These are phyloP conservation scores for Pristionchus entomophagus DNA, from an alignment of 2,888 invertebrate species.

Conservation along the genomic window DNA sequence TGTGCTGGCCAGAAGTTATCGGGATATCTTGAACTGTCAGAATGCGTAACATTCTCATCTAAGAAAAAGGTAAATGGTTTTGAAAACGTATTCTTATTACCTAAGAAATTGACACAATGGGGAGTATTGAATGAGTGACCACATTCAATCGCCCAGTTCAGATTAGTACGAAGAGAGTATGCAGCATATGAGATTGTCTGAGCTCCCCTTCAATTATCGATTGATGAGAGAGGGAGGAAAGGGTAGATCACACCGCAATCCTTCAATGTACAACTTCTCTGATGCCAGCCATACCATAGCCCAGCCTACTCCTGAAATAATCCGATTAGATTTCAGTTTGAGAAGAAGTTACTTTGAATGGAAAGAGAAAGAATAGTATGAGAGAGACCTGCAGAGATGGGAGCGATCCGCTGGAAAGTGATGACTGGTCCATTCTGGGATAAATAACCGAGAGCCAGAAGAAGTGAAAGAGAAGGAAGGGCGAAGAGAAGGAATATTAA, in stretches of 20 bases:
- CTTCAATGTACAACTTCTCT: constrained; percentile 58
- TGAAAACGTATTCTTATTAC: too few relatives aligned
- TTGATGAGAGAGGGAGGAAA: neutral
- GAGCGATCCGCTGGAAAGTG: constrained; percentile 60
- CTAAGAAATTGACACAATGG: too few relatives aligned
- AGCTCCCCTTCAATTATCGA: constrained; percentile 23
- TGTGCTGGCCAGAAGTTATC: constrained; percentile 68
- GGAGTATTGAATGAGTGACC: constrained; percentile 52
- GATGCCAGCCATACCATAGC: constrained; percentile 62
- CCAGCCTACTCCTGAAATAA: constrained; percentile 62
- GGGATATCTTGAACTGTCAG: constrained; percentile 53
- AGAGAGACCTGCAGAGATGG: constrained; percentile 59
- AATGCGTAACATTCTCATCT: constrained; percentile 52
- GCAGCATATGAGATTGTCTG: constrained; percentile 46
- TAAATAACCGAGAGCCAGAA: constrained; percentile 57
- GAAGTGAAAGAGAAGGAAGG: constrained; percentile 59
- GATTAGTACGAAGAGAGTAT: constrained; percentile 18
- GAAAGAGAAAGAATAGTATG: neutral
- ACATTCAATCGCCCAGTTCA: constrained; percentile 47
- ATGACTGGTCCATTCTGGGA: constrained; percentile 56
- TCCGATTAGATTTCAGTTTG: neutral
- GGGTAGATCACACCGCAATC: constrained; percentile 49
- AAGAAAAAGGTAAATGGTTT: too few relatives aligned
- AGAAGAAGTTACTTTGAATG: too few relatives aligned
- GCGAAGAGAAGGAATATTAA: constrained; percentile 62